phyloP scores from a whole-genome alignment of 2,797 vertebrate species.

The Poeciliopsis presidionis region DNA sequence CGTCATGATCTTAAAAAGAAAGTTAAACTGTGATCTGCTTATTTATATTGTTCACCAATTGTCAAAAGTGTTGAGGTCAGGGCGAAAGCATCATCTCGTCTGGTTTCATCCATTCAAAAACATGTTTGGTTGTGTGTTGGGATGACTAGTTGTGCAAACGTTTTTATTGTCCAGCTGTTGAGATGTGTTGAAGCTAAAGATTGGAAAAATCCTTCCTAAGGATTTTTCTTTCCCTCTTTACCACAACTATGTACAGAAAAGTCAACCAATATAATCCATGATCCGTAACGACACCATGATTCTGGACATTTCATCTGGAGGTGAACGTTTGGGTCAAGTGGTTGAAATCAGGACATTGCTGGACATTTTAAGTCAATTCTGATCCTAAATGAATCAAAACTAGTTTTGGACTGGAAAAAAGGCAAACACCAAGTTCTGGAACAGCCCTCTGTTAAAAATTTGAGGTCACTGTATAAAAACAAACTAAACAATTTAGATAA shows the following conservation, averaged over 20 bases:
- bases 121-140: neutral
- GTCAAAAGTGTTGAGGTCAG: neutral
- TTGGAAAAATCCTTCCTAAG: neutral
- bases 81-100: neutral
- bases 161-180: neutral
- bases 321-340: neutral
- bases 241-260: neutral
- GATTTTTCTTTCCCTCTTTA: neutral
- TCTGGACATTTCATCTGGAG: neutral
- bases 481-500: neutral
- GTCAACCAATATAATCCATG: too few relatives aligned
- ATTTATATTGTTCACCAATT: neutral
- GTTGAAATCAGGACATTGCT: neutral
- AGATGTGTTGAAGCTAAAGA: neutral
- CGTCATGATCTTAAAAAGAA: too few relatives aligned
- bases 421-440: neutral
- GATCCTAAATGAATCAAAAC: neutral
- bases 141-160: neutral
- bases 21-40: too few relatives aligned
- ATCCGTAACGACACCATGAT: neutral
- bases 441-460: neutral
- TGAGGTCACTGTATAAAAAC: neutral
- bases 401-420: neutral
- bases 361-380: neutral
- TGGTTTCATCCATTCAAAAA: neutral